Conservation (phyloP, 2,888 invertebrate species). For the Criorhina ranunculi region DNA sequence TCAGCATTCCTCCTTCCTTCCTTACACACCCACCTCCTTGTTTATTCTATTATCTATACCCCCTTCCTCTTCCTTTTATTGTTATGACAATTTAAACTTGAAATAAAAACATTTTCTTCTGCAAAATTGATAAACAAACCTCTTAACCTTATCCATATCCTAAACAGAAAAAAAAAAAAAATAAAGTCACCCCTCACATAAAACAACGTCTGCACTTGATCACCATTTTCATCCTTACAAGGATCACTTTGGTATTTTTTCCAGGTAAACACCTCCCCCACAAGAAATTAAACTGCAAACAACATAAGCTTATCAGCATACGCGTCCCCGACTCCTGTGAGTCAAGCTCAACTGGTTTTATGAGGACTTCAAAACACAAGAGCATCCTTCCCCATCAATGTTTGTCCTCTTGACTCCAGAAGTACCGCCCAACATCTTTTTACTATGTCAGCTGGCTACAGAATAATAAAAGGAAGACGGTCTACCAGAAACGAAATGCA, state of each 20-base stretch:
- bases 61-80: too few relatives aligned
- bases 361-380: conserved; percentile 1
- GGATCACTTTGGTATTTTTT: conserved; percentile 30
- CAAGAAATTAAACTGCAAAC: conserved; percentile 29
- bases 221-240: neutral
- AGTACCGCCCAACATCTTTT: neutral
- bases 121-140: conserved; percentile 13
- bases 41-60: too few relatives aligned
- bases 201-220: conserved; percentile 28
- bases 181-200: neutral
- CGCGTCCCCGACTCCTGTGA: neutral
- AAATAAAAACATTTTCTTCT: neutral
- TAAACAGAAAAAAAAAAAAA: neutral
- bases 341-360: neutral
- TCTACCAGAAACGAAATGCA: conserved; percentile 5
- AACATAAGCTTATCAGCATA: conserved; percentile 45
- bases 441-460: conserved; percentile 4
- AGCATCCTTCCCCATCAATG: conserved; percentile 7
- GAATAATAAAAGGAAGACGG: neutral
- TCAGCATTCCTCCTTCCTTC: neutral
- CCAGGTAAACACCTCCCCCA: conserved; percentile 29
- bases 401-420: neutral
- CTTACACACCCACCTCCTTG: neutral
- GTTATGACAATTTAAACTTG: neutral
- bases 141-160: neutral